Conservation (phyloP, 2,797 vertebrate genomes). For the Loris lydekkerianus region DNA sequence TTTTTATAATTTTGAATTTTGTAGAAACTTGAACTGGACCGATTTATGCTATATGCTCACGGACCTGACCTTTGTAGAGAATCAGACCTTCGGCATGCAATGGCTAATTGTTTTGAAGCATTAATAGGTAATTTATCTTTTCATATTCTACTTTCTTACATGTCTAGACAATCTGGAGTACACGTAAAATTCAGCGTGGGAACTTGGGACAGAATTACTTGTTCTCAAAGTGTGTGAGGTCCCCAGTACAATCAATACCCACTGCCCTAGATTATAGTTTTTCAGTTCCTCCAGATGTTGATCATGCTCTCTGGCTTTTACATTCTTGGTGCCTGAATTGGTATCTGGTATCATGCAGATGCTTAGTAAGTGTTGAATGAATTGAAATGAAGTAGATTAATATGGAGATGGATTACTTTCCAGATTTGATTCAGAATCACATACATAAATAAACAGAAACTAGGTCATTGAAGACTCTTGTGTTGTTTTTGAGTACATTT, state of each 20-base stretch:
- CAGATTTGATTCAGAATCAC: constrained; percentile 15
- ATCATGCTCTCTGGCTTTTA: neutral
- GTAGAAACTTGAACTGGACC: constrained; percentile 98
- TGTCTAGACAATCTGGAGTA: constrained; percentile 40
- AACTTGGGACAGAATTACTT: constrained; percentile 3
- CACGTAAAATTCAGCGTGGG: neutral
- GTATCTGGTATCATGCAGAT: neutral
- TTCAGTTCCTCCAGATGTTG: neutral
- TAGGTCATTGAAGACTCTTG: neutral
- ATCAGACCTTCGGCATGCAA: constrained; percentile 98
- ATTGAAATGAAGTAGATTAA: constrained; percentile 24
- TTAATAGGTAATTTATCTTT: constrained; percentile 93
- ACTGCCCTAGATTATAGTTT: neutral
- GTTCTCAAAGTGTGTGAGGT: neutral
- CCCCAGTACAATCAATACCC: neutral
- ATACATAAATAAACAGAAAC: neutral
- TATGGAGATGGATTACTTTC: constrained; percentile 29
- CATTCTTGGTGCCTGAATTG: neutral
- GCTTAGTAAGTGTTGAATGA: neutral
- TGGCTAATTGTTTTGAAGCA: constrained; percentile 99
- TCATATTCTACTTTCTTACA: constrained; percentile 72
- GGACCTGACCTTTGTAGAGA: constrained; percentile 98
- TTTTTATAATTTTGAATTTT: constrained; percentile 77
- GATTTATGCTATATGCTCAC: constrained; percentile 99
- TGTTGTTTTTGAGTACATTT: constrained; percentile 51